phyloP scores from a whole-genome alignment of 2,797 vertebrate species.

The Chelonia mydas region DNA sequence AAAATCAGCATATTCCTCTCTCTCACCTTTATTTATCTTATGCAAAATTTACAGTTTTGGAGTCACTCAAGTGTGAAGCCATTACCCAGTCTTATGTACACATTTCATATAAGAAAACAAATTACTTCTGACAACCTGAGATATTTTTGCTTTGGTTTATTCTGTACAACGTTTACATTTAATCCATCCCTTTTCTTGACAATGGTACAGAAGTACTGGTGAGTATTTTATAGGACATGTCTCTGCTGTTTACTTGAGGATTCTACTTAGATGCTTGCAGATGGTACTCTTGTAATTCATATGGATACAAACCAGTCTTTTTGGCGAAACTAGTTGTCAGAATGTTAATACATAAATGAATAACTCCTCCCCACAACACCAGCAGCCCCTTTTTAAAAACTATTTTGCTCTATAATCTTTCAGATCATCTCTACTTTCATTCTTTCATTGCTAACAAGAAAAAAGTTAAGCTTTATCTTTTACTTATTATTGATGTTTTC shows the following conservation, averaged over 20 bases:
- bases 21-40: constrained; percentile 36
- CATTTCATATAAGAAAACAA: constrained; percentile 46
- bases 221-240: not conserved
- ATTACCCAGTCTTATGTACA: constrained; percentile 10
- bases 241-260: not conserved
- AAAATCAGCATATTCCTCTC: not conserved
- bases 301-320: not conserved
- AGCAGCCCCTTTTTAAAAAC: not conserved
- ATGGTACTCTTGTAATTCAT: not conserved
- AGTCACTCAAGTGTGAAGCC: constrained; percentile 35
- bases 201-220: not conserved
- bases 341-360: not conserved
- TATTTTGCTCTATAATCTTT: not conserved
- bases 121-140: constrained; percentile 36
- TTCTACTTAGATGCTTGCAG: not conserved
- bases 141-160: not conserved
- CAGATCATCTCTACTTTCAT: constrained; percentile 2
- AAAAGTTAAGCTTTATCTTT: constrained; percentile 39
- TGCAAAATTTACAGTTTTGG: constrained; percentile 45
- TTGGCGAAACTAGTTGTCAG: accelerated
- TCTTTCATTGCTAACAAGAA: not conserved
- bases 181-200: not conserved
- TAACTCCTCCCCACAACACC: not conserved
- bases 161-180: not conserved
- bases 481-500: constrained; percentile 20